Evolutionary conservation across 2,113 vertebrate species (phyloP).

Genomic region (Apodemus speciosus): DNA sequence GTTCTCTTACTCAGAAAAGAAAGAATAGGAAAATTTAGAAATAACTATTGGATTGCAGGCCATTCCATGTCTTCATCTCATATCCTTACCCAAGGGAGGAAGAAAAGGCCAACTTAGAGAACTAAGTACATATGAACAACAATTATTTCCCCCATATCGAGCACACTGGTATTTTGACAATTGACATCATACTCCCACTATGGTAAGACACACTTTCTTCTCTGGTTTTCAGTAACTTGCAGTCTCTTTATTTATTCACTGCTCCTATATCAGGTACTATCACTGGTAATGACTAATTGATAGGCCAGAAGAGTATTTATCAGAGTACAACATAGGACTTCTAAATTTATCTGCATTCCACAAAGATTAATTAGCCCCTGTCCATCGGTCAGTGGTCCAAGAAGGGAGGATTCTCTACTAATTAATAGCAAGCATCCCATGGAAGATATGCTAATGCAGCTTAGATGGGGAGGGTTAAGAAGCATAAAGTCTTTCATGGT

Average conservation of each 20-base stretch:
- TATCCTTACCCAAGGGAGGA: background rate
- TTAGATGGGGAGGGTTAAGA: background rate
- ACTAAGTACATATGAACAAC: background rate
- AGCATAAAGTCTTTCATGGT: background rate
- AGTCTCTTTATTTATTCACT: background rate
- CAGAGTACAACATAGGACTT: background rate
- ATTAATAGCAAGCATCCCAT: background rate
- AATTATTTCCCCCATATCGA: background rate
- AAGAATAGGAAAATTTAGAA: constrained; percentile 29
- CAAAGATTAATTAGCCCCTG: background rate
- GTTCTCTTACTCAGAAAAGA: constrained; percentile 32
- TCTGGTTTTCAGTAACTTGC: background rate
- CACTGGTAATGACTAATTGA: constrained; percentile 22
- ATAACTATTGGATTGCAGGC: background rate
- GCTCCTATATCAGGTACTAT: background rate
- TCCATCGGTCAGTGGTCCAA: background rate
- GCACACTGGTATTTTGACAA: background rate
- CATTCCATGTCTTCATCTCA: constrained; percentile 35
- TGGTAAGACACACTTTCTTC: background rate
- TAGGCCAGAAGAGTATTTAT: background rate
- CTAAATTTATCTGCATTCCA: constrained; percentile 1
- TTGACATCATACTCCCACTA: background rate
- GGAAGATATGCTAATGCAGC: background rate
- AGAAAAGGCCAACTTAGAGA: constrained; percentile 27
- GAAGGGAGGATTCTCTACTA: background rate